These are phyloP conservation scores for Malthinus flaveolus DNA, from an alignment of 2,888 invertebrate genomes.

Conservation along the genomic window DNA sequence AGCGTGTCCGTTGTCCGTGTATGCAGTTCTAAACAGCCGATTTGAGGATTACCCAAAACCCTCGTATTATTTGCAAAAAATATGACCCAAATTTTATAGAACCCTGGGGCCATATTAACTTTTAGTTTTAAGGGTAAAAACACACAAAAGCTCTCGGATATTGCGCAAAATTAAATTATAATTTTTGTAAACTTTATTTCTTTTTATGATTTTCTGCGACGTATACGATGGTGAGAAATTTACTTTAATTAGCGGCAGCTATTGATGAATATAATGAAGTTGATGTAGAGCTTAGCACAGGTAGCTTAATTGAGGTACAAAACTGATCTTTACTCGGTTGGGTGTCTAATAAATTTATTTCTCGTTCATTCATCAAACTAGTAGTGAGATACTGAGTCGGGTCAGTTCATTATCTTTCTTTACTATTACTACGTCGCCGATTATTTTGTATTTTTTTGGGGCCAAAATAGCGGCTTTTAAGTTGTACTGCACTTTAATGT, in stretches of 20 bases:
- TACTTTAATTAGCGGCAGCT: slow-evolving; percentile 32
- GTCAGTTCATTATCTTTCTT: not conserved
- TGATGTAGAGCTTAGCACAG: slow-evolving; percentile 21
- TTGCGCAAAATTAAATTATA: slow-evolving; percentile 12
- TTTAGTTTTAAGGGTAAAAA: no score
- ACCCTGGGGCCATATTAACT: no score
- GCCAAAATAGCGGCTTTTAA: no score
- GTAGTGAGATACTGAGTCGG: not conserved
- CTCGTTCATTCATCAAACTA: slow-evolving; percentile 4
- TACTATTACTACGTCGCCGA: not conserved
- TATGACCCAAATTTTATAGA: no score
- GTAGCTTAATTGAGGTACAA: slow-evolving; percentile 33
- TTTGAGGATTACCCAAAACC: no score
- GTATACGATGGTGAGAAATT: slow-evolving; percentile 17
- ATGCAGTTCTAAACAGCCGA: no score
- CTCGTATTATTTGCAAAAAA: no score
- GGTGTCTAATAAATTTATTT: slow-evolving; percentile 21
- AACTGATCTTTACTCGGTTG: slow-evolving; percentile 26
- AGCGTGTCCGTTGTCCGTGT: no score
- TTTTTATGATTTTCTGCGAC: slow-evolving; percentile 5
- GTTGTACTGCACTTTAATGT: no score
- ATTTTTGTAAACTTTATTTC: slow-evolving; percentile 3
- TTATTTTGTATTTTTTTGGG: no score
- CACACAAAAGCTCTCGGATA: no score
- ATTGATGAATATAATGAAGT: slow-evolving; percentile 28